These are phyloP conservation scores for Cheirogaleus medius DNA, from an alignment of 2,113 vertebrate species.

Conservation along the genomic window DNA sequence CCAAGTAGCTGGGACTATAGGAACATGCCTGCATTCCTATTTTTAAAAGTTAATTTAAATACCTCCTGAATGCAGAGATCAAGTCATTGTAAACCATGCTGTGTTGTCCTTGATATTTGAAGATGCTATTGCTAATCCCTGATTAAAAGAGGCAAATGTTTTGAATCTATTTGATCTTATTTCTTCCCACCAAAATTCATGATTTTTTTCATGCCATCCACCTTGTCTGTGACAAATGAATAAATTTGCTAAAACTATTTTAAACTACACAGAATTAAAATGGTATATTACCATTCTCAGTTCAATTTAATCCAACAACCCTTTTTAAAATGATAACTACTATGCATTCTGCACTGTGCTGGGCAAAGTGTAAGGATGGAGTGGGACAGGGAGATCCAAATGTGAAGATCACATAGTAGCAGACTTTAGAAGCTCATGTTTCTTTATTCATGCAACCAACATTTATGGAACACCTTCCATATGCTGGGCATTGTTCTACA, in stretches of 20 bases:
- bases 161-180: slow-evolving; percentile 30
- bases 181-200: neutral
- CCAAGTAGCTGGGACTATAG: neutral
- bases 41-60: slow-evolving; percentile 38
- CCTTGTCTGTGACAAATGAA: neutral
- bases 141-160: neutral
- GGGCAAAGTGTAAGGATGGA: neutral
- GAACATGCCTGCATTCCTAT: neutral
- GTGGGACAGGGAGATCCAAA: neutral
- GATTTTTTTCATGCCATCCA: neutral
- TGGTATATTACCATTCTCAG: neutral
- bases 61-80: neutral
- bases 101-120: neutral
- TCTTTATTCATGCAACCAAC: neutral
- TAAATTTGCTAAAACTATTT: slow-evolving; percentile 1
- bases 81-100: neutral
- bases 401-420: neutral
- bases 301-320: neutral
- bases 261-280: slow-evolving; percentile 24
- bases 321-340: neutral
- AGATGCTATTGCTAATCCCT: neutral
- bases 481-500: neutral
- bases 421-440: neutral
- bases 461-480: neutral
- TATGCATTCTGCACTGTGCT: neutral